Evolutionary conservation across 2,797 vertebrate species (phyloP), one percentile per base, ranked within the genome.

Genomic region (Melanotaenia pygmaea): DNA sequence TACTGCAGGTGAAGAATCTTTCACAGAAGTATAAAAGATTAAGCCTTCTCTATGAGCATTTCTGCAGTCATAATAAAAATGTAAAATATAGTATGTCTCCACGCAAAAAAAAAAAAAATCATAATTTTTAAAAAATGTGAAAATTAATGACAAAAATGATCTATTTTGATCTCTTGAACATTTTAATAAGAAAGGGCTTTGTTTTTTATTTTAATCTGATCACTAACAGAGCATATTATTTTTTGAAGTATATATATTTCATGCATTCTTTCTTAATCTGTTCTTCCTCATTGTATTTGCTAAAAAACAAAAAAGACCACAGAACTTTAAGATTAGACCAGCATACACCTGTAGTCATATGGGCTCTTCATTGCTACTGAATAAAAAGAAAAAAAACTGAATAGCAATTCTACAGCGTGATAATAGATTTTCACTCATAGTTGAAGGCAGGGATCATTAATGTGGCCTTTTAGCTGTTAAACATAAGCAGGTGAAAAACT

Each of bases 401-500:
- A 20, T 5, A 43, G 64, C 59, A 72, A 60, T 14, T 53, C 75
- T 12, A 54, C 24, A 28, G 28, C 5, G 26, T 28, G 26, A 28
- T 79, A 83, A 82, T 64, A 74, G 18, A 56, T 16, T 83, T 40
- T 32, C 40, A 18, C 37, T 73, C 53, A 57, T 64, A 80, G 73
- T 76, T 80, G 61, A 84, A 82, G 70, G 61, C 28, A 73, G 32
- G 67, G 64, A 85, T 81, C 76, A 75, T 81, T 79, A 82, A 88
- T 85, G 72, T 83, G 61, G 8, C 69, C 60, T 67, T 86, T 72
- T 84, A 70, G 85, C 20, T 47, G 72, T 89, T 77, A 82, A 90
- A 91, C 80, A 82, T 72, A 75, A 76, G 67, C 70, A 76, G 67
- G 64, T 68, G 75, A 70, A 88, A 91, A 64, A 34, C 69, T 75